A percentile compares a stretch with the other conserved stretches of the same genome.
Evolutionary conservation across 2,888 invertebrate genomes (phyloP).

Genomic region (Drosophila limbata): DNA sequence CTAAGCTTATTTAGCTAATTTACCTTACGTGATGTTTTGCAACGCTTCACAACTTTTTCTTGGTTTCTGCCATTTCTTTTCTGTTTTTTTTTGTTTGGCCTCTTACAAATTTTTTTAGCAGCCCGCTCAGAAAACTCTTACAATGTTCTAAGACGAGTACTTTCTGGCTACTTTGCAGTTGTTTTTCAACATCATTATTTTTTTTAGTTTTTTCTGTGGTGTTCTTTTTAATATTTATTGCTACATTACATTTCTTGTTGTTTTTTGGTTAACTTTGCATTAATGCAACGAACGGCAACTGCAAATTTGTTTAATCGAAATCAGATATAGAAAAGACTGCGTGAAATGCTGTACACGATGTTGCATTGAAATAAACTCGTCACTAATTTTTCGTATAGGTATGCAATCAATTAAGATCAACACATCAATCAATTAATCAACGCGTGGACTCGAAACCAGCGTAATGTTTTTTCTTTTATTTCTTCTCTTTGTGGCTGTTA

Average conservation of each 20-base stretch:
- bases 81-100: constrained; percentile 17
- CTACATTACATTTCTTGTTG: constrained; percentile 46
- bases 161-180: constrained; percentile 26
- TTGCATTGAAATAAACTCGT: constrained; percentile 51
- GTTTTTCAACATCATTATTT: constrained; percentile 16
- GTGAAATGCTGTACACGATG: constrained; percentile 59
- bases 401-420: constrained; percentile 40
- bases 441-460: constrained; percentile 41
- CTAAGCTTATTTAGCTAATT: constrained; percentile 56
- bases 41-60: constrained; percentile 49
- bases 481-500: constrained; percentile 1
- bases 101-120: constrained; percentile 37
- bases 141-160: constrained; percentile 8
- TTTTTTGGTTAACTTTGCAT: constrained; percentile 32
- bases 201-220: constrained; percentile 29
- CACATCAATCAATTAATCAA: constrained; percentile 25
- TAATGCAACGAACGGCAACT: constrained; percentile 61
- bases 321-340: constrained; percentile 50
- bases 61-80: constrained; percentile 12
- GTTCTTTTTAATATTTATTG: constrained; percentile 37
- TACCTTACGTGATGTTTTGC: constrained; percentile 47
- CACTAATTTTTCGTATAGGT: constrained; percentile 36
- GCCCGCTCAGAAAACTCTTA: constrained; percentile 25
- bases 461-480: constrained; percentile 3
- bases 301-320: constrained; percentile 53